These are phyloP conservation scores for Alentia gelatinosa DNA, from an alignment of 2,888 invertebrate species.

Conservation along the genomic window DNA sequence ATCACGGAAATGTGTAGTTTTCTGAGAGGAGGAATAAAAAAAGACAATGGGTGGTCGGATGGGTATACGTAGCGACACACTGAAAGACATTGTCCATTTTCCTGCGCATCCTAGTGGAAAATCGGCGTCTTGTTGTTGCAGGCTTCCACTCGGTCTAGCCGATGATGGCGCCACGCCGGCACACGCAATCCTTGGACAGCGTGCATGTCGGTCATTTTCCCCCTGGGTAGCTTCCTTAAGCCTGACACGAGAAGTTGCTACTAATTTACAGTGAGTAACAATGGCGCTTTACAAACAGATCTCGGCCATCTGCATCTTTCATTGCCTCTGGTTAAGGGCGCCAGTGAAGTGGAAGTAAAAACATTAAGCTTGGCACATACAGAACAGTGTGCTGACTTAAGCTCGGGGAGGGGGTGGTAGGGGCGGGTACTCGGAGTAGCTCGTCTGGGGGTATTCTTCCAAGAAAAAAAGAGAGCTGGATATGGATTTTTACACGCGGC, in stretches of 20 bases:
- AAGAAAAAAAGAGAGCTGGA: neutral
- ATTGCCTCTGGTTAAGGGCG: neutral
- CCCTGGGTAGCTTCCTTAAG: slow-evolving; percentile 35
- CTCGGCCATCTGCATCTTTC: slow-evolving; percentile 20
- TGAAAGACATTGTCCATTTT: slow-evolving; percentile 18
- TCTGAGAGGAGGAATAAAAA: too few relatives aligned
- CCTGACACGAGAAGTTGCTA: slow-evolving; percentile 37
- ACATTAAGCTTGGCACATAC: slow-evolving; percentile 24
- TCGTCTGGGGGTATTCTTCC: too few relatives aligned
- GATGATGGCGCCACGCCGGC: slow-evolving; percentile 10
- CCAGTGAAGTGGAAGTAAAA: slow-evolving; percentile 22
- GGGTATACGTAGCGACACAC: too few relatives aligned
- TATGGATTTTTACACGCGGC: neutral
- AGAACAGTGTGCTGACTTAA: neutral
- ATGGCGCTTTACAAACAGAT: slow-evolving; percentile 39
- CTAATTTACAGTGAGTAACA: slow-evolving; percentile 38
- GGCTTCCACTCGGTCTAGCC: neutral
- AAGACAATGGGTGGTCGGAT: too few relatives aligned
- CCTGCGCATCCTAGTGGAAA: neutral
- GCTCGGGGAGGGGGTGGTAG: neutral
- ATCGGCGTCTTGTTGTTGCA: slow-evolving; percentile 31
- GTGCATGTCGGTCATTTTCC: slow-evolving; percentile 40
- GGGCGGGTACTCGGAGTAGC: too few relatives aligned
- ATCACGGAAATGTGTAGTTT: too few relatives aligned
- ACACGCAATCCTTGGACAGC: neutral